A percentile compares a stretch with the other conserved stretches of the same genome.
These are phyloP conservation scores for Drosophila lowei DNA, from an alignment of 1,140 invertebrate genomes.

Conservation along the genomic window DNA sequence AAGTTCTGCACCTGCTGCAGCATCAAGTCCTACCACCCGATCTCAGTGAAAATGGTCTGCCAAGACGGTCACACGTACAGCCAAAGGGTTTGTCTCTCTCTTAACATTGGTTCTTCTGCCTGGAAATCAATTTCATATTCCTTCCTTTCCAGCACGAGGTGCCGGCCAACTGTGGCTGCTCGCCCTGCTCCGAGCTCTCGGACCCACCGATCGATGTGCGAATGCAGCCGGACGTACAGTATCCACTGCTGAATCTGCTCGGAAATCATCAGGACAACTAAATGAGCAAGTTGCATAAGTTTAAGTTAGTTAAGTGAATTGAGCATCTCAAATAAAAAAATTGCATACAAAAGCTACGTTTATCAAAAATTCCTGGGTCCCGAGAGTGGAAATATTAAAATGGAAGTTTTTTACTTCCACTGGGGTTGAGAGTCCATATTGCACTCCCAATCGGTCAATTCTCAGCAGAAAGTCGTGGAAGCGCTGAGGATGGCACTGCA, in stretches of 20 bases:
- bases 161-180: slow-evolving; percentile 64
- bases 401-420: too few relatives aligned
- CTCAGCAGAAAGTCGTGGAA: too few relatives aligned
- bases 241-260: slow-evolving; percentile 50
- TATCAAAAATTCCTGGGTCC: too few relatives aligned
- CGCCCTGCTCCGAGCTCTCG: slow-evolving; percentile 55
- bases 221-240: slow-evolving; percentile 38
- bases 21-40: slow-evolving; percentile 66
- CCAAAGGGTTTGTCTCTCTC: slow-evolving; percentile 48
- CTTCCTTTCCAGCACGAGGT: slow-evolving; percentile 61
- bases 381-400: too few relatives aligned
- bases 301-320: slow-evolving; percentile 8
- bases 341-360: background rate
- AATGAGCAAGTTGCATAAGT: background rate
- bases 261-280: slow-evolving; percentile 13
- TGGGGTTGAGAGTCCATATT: too few relatives aligned
- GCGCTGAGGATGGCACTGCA: too few relatives aligned
- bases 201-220: slow-evolving; percentile 55
- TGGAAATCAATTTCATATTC: background rate
- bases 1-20: slow-evolving; percentile 80
- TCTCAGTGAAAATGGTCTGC: slow-evolving; percentile 74
- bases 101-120: background rate
- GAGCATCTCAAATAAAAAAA: slow-evolving; percentile 8
- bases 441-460: too few relatives aligned
- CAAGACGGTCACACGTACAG: slow-evolving; percentile 64